Evolutionary conservation across 1,140 invertebrate genomes (phyloP).

Genomic region (Conus ventricosus): DNA sequence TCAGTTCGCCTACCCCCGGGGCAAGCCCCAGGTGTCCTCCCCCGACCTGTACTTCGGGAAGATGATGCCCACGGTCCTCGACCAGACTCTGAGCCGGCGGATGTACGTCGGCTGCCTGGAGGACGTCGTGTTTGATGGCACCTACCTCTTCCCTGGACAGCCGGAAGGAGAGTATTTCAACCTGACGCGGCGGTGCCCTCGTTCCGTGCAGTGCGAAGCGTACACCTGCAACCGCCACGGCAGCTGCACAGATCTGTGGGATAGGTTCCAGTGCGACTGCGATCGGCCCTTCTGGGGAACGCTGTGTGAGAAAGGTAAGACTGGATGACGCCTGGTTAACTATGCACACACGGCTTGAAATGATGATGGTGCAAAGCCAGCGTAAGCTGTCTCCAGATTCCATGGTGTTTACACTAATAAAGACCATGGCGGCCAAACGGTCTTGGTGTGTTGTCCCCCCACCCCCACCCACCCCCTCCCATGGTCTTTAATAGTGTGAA

Average conservation of each 20-base stretch:
- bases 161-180: constrained; percentile 16
- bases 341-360: too few species aligned
- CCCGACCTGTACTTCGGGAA: constrained; percentile 8
- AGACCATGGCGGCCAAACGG: too few species aligned
- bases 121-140: constrained; percentile 90
- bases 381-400: too few species aligned
- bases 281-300: constrained; percentile 89
- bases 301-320: constrained; percentile 89
- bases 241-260: constrained; percentile 91
- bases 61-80: neutral
- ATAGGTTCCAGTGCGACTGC: constrained; percentile 89
- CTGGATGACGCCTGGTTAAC: neutral
- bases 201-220: constrained; percentile 87
- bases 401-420: too few species aligned
- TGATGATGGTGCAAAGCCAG: too few species aligned
- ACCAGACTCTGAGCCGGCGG: neutral
- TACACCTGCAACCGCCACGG: constrained; percentile 92
- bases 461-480: too few species aligned
- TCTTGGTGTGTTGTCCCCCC: too few species aligned
- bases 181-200: constrained; percentile 80
- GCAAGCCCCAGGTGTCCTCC: constrained; percentile 34
- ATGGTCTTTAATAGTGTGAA: too few species aligned
- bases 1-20: constrained; percentile 29
- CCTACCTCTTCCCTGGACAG: constrained; percentile 79
- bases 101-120: constrained; percentile 92